These are phyloP conservation scores for Cheilosia grossa DNA, from an alignment of 2,888 invertebrate species.

Conservation along the genomic window DNA sequence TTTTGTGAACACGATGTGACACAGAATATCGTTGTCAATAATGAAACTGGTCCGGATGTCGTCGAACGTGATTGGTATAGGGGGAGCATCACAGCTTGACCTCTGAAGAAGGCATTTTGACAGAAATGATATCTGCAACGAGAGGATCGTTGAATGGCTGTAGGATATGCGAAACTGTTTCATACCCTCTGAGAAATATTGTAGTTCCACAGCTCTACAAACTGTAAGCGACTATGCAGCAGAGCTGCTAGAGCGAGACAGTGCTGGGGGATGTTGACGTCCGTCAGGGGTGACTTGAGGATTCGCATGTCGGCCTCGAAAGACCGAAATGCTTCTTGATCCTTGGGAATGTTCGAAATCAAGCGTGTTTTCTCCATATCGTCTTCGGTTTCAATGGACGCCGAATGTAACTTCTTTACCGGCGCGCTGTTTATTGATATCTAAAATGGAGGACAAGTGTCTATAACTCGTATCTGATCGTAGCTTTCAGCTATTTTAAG, in stretches of 20 bases:
- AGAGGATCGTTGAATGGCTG: neutral
- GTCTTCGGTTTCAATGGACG: conserved; percentile 2
- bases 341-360: conserved; percentile 35
- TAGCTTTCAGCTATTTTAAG: neutral
- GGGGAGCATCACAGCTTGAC: conserved; percentile 13
- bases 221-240: conserved; percentile 67
- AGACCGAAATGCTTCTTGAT: conserved; percentile 57
- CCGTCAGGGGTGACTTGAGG: conserved; percentile 26
- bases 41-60: conserved; percentile 62
- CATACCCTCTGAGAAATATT: conserved; percentile 66
- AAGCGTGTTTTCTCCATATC: conserved; percentile 16
- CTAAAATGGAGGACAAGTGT: conserved; percentile 35
- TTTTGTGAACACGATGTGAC: conserved; percentile 61
- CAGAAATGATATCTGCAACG: conserved; percentile 52
- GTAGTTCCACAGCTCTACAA: conserved; percentile 71
- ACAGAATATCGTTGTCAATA: conserved; percentile 70
- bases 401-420: conserved; percentile 4
- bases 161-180: neutral
- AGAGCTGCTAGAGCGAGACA: conserved; percentile 69
- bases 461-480: neutral
- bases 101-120: conserved; percentile 58
- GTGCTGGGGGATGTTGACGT: conserved; percentile 36
- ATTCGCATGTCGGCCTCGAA: conserved; percentile 40
- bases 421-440: conserved; percentile 33
- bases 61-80: conserved; percentile 25